phyloP scores from a whole-genome alignment of 2,113 vertebrate species.

The Cnemophilus loriae region DNA sequence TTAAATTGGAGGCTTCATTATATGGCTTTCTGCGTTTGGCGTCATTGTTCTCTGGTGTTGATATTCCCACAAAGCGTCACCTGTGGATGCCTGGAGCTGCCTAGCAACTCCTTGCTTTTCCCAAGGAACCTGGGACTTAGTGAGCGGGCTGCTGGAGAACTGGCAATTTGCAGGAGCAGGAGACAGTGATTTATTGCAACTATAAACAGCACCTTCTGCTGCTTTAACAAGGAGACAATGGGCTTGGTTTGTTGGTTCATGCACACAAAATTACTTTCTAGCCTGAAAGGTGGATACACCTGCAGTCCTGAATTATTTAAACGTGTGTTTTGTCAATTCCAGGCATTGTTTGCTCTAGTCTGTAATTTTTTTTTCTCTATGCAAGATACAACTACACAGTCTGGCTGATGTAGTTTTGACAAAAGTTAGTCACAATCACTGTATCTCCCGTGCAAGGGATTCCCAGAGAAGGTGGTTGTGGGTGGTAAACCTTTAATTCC shows the following conservation, averaged over 20 bases:
- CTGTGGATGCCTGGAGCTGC: not conserved
- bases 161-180: not conserved
- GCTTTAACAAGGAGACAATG: not conserved
- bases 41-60: not conserved
- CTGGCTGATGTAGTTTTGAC: not conserved
- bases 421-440: not conserved
- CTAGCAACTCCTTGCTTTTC: not conserved
- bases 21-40: not conserved
- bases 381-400: not conserved
- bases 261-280: not conserved
- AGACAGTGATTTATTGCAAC: conserved; percentile 17
- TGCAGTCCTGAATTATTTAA: not conserved
- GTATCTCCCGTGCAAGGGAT: not conserved
- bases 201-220: not conserved
- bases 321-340: not conserved
- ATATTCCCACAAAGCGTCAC: not conserved
- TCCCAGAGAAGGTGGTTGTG: not conserved
- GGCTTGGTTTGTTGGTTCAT: not conserved
- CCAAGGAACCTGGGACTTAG: not conserved
- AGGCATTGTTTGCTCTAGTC: not conserved
- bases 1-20: not conserved
- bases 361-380: not conserved
- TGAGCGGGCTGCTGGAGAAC: not conserved
- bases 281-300: not conserved
- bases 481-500: not conserved